Evolutionary conservation across 2,113 vertebrate genomes (phyloP).

Genomic region (Arothron firmamentum): DNA sequence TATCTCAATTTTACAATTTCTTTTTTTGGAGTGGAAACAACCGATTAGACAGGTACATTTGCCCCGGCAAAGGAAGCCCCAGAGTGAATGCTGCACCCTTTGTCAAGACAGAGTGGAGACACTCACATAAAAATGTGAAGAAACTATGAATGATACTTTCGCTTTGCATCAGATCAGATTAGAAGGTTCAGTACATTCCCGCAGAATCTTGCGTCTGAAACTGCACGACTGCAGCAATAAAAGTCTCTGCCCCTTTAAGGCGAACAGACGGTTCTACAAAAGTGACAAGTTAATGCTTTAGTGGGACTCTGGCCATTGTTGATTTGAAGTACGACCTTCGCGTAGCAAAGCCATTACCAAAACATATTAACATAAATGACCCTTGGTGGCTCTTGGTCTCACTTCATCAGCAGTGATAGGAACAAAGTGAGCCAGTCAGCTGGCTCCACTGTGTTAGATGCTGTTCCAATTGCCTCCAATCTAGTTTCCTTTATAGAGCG

Average conservation of each 20-base stretch:
- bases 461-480: constrained; percentile 36
- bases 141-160: background rate
- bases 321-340: constrained; percentile 11
- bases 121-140: background rate
- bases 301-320: background rate
- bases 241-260: too few species aligned
- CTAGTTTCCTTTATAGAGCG: constrained; percentile 38
- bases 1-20: constrained; percentile 29
- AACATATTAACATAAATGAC: constrained; percentile 34
- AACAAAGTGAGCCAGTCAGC: constrained; percentile 47
- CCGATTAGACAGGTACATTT: too few species aligned
- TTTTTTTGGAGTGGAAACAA: too few species aligned
- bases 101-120: background rate
- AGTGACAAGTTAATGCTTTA: background rate
- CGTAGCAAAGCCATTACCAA: constrained; percentile 22
- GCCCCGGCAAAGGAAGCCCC: background rate
- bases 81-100: background rate
- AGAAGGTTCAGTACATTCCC: background rate
- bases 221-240: too few species aligned
- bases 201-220: background rate
- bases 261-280: background rate
- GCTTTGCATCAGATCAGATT: background rate
- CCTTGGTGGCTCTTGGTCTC: constrained; percentile 33
- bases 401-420: constrained; percentile 40
- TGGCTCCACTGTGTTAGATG: constrained; percentile 40